Percentiles rank a stretch among this genome's conserved stretches.
Conservation (phyloP, 2,797 vertebrate species). For the Spatula clypeata region DNA sequence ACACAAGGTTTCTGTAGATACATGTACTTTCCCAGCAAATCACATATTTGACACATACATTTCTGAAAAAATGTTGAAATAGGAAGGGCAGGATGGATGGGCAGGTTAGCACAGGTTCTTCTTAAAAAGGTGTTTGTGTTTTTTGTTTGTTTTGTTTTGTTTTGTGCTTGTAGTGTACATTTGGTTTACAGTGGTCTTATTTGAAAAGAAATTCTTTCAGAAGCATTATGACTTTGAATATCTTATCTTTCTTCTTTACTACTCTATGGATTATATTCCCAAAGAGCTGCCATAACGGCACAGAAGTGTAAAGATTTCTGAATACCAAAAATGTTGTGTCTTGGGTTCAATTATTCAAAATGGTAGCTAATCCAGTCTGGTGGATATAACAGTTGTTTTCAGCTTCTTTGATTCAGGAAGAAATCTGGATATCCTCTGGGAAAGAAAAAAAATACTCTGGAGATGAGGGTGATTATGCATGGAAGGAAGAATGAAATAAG, state of each 20-base stretch:
- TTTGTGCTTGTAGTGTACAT: neutral
- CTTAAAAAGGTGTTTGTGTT: neutral
- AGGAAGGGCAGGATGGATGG: neutral
- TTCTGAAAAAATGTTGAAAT: neutral
- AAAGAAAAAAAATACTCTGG: neutral
- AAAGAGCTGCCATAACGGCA: neutral
- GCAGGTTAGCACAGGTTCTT: accelerated
- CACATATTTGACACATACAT: neutral
- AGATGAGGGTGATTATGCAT: neutral
- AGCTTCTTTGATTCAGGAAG: neutral
- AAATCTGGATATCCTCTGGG: neutral
- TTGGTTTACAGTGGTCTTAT: neutral
- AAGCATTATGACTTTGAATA: neutral
- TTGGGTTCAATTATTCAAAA: neutral
- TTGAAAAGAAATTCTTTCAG: neutral
- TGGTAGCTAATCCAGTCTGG: neutral
- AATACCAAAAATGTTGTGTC: accelerated
- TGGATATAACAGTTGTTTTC: neutral
- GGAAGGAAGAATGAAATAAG: neutral
- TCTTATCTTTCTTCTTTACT: neutral
- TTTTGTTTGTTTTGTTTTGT: neutral
- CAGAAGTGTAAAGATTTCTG: neutral
- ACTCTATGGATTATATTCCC: neutral
- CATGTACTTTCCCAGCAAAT: neutral
- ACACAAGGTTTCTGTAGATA: neutral